Evolutionary conservation across 2,113 vertebrate species (phyloP), one percentile per base, ranked within the genome.

Genomic region (Zapus hudsonius): DNA sequence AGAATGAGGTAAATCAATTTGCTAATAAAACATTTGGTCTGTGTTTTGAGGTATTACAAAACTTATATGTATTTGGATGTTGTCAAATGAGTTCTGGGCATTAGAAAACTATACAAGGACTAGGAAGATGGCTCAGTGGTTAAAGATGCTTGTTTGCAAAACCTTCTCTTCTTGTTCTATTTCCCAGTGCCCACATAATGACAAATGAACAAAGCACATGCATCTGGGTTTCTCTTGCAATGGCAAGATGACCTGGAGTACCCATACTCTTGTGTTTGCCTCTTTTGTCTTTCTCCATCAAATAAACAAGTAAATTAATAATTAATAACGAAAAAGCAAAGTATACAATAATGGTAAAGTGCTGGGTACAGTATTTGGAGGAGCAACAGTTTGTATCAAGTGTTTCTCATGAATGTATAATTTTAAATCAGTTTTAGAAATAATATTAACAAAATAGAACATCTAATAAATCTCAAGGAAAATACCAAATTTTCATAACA

Each of bases 381-480:
- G 57, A 42, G 76, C 73, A 16, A 0, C 52, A 40, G 11, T 79
- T 90, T 91, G 3, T 67, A 29, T 19, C 11, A 59, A 5, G 91
- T 91, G n/a, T 52, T 90, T 92, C 23, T 90, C 4, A 4, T 93
- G 42, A 66, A 12, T 47, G 29, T 92, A 8, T 87, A 1, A 52
- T 52, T 52, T 52, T 70, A 88, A 91, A 17, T 89, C 9, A 33
- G 75, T 52, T 87, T 38, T 74, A 78, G 44, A 87, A 9, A 22
- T 42, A 31, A 89, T 78, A 44, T 36, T 84, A 87, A 66, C 88
- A 84, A 6, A 63, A 5, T 61, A 15, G 5, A 85, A 1, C 17
- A 74, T 7, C 79, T 23, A 92, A 80, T 95, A 67, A 79, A 69
- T 42, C 20, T 90, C 29, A 89, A 74, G 17, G 52, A 79, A 83